These are phyloP conservation scores for Bubo bubo DNA, from an alignment of 2,113 vertebrate species.

Conservation along the genomic window DNA sequence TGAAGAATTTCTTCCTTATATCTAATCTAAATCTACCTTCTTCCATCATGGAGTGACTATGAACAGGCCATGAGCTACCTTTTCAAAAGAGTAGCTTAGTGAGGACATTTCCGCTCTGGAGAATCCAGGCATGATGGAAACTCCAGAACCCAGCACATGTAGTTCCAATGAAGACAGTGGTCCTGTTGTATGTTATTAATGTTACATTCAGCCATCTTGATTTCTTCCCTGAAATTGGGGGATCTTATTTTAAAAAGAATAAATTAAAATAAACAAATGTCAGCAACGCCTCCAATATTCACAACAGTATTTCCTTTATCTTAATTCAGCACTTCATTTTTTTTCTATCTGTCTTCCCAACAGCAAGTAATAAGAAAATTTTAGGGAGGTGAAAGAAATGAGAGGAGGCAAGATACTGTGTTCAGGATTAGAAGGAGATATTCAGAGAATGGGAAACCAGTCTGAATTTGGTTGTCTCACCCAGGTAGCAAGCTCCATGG, in stretches of 20 bases:
- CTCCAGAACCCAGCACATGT: background rate
- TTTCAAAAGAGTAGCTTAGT: background rate
- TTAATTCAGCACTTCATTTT: background rate
- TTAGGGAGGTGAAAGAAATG: background rate
- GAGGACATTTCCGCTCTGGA: background rate
- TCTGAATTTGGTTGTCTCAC: background rate
- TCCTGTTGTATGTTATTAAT: background rate
- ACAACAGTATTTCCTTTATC: background rate
- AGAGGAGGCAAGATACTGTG: background rate
- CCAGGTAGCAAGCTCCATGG: background rate
- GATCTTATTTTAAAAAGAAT: background rate
- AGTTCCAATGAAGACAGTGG: background rate
- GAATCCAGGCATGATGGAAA: background rate
- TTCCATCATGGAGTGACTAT: too few species aligned
- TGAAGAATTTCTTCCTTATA: too few species aligned
- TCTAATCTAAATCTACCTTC: too few species aligned
- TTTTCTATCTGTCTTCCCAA: background rate
- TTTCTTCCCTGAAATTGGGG: background rate
- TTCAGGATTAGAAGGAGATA: background rate
- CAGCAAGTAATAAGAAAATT: background rate
- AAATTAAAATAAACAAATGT: background rate
- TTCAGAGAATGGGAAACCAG: background rate
- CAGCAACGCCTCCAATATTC: background rate
- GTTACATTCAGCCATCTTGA: background rate
- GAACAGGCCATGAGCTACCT: background rate